Evolutionary conservation across 1,140 invertebrate species (phyloP), one percentile per base, ranked within the genome.

Genomic region (Harpegnathos saltator): DNA sequence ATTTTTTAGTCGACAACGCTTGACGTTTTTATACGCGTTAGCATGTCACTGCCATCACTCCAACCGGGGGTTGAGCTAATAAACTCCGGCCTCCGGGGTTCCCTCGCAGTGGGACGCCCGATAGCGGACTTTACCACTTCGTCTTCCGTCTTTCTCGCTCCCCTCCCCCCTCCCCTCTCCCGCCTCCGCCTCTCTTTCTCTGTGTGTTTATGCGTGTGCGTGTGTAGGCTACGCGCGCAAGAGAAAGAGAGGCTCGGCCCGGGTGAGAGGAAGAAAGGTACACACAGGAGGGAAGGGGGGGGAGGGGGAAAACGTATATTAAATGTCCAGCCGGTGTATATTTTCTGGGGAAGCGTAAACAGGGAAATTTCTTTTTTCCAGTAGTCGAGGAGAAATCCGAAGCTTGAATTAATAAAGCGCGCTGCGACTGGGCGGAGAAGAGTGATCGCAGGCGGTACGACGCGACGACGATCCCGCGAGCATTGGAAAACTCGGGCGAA

Each of bases 11-110:
- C 65, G 33, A 62, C 44, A 58, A 75, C 71, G 59, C 59, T 77
- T 24, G n/a, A 26, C 33, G 56, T 54, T 22, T 74, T 83, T 38
- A 38, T 29, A 44, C 65, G 19, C 50, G 15, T 26, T 24, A 56
- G 58, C 29, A 52, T 17, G 52, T 90, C 68, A 56, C 38, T 86
- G 68, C 85, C 78, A 80, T 86, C 81, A 48, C 88, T 87, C n/a
- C n/a, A 84, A 65, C 80, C 69, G 88, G 90, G 90, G 90, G 91
- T 91, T 91, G 90, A 90, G 84, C 88, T 92, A 92, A 92, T 92
- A 92, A 92, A 91, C 90, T 92, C 87, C 89, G 81, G 90, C 87
- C 91, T 91, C 91, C 85, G 74, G 90, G 87, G 89, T 85, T 82
- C 86, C 86, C 69, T 91, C 90, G 81, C 90, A 87, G 82, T 88